phyloP scores from a whole-genome alignment of 2,797 vertebrate species.

The Paedocypris micromegethes region DNA sequence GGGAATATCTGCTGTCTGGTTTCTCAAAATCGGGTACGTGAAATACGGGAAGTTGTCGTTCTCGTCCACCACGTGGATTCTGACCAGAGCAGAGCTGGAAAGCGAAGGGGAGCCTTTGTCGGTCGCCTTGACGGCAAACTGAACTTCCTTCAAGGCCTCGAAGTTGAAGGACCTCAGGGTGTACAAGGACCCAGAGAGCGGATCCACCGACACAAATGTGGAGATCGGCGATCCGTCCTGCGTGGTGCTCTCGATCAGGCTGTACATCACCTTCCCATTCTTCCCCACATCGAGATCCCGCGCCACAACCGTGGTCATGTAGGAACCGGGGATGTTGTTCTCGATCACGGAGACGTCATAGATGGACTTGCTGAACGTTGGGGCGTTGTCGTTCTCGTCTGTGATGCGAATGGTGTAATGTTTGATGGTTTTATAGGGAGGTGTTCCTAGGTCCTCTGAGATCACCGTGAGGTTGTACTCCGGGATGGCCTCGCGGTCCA shows the following conservation, averaged over 20 bases:
- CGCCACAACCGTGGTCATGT: slow-evolving; percentile 67
- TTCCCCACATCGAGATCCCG: slow-evolving; percentile 61
- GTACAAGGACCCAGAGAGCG: slow-evolving; percentile 58
- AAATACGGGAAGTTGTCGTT: slow-evolving; percentile 67
- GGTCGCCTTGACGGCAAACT: slow-evolving; percentile 58
- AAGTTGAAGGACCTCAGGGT: slow-evolving; percentile 62
- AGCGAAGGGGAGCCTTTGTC: slow-evolving; percentile 58
- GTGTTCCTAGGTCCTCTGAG: slow-evolving; percentile 68
- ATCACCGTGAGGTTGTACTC: slow-evolving; percentile 74
- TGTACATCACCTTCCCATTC: slow-evolving; percentile 64
- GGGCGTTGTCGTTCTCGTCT: slow-evolving; percentile 75
- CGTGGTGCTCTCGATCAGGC: slow-evolving; percentile 62
- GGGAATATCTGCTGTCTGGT: slow-evolving; percentile 58
- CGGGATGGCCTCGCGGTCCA: slow-evolving; percentile 69
- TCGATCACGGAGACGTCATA: slow-evolving; percentile 73
- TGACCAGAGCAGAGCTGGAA: slow-evolving; percentile 54
- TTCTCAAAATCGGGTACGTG: slow-evolving; percentile 58
- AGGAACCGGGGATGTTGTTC: slow-evolving; percentile 74
- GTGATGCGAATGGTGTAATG: slow-evolving; percentile 71
- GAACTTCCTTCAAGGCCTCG: slow-evolving; percentile 58
- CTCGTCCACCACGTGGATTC: slow-evolving; percentile 64
- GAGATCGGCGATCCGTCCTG: slow-evolving; percentile 57
- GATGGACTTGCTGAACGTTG: slow-evolving; percentile 64
- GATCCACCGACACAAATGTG: slow-evolving; percentile 62
- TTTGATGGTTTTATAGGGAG: slow-evolving; percentile 67